These are phyloP conservation scores for Lerema accius DNA, from an alignment of 1,140 invertebrate species.

Conservation along the genomic window DNA sequence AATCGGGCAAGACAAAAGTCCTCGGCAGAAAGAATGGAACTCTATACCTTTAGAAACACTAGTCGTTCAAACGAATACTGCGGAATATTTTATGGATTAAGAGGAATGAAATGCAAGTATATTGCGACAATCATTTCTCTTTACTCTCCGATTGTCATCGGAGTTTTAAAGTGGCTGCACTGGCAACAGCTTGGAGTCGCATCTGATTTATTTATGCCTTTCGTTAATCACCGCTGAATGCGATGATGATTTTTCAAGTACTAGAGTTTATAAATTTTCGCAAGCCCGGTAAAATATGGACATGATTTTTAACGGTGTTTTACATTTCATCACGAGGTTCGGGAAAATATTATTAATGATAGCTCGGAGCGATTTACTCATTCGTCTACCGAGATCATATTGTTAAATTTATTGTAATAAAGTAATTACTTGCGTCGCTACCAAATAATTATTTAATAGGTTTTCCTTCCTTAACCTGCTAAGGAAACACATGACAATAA, in stretches of 20 bases:
- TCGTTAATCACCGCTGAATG: slow-evolving; percentile 33
- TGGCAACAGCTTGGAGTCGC: slow-evolving; percentile 33
- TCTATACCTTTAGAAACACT: slow-evolving; percentile 35
- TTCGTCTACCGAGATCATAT: slow-evolving; percentile 5
- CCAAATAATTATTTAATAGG: not conserved
- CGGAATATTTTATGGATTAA: slow-evolving; percentile 34
- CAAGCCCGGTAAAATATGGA: slow-evolving; percentile 21
- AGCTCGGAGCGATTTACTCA: slow-evolving; percentile 6
- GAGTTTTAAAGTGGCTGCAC: slow-evolving; percentile 32
- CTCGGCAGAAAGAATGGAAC: slow-evolving; percentile 28
- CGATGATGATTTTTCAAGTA: slow-evolving; percentile 34
- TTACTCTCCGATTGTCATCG: slow-evolving; percentile 32
- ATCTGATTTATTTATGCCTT: slow-evolving; percentile 35
- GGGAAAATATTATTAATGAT: slow-evolving; percentile 24
- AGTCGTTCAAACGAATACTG: slow-evolving; percentile 22
- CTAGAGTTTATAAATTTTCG: slow-evolving; percentile 32
- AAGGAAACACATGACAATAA: not conserved
- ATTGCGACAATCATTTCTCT: slow-evolving; percentile 31
- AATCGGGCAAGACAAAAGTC: slow-evolving; percentile 59
- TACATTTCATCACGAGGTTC: slow-evolving; percentile 25
- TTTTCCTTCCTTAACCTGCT: not conserved
- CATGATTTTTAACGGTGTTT: slow-evolving; percentile 22
- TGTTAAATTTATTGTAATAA: no score
- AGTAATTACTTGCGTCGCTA: no score
- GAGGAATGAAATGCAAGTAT: slow-evolving; percentile 28